A percentile compares a stretch with the other conserved stretches of the same genome.
Conservation (phyloP, 1,140 invertebrate genomes). For the Drosophila kurseongensis region DNA sequence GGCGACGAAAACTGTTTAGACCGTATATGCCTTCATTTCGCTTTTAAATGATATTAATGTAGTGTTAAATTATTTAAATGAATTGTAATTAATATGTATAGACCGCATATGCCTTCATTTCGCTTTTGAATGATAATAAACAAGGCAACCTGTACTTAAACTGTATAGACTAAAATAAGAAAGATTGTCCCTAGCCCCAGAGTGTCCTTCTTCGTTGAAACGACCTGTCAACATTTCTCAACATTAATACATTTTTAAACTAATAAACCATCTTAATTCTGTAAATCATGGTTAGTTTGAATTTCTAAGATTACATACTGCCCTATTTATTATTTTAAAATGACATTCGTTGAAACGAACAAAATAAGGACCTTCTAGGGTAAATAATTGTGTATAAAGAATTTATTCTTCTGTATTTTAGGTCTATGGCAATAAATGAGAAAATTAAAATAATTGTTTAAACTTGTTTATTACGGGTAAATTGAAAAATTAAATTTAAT, state of each 20-base stretch:
- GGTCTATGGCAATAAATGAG: conserved; percentile 2
- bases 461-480: background rate
- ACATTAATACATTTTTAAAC: background rate
- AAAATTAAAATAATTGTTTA: background rate
- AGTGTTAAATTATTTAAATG: background rate
- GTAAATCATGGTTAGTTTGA: too few relatives aligned
- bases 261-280: background rate
- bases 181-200: background rate
- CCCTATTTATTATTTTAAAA: background rate
- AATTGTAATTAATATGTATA: conserved; percentile 5
- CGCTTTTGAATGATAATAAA: background rate
- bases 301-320: background rate
- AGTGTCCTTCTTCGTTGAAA: background rate
- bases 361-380: background rate
- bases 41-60: conserved; percentile 1
- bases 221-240: background rate
- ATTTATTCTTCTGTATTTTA: background rate
- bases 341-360: background rate
- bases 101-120: conserved; percentile 13
- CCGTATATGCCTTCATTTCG: conserved; percentile 13
- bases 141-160: background rate
- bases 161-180: conserved; percentile 5
- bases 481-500: background rate
- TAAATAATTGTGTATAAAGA: background rate
- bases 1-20: conserved; percentile 16